These are phyloP conservation scores for Brachionus koreanus DNA, from an alignment of 1,140 invertebrate genomes.

Conservation along the genomic window DNA sequence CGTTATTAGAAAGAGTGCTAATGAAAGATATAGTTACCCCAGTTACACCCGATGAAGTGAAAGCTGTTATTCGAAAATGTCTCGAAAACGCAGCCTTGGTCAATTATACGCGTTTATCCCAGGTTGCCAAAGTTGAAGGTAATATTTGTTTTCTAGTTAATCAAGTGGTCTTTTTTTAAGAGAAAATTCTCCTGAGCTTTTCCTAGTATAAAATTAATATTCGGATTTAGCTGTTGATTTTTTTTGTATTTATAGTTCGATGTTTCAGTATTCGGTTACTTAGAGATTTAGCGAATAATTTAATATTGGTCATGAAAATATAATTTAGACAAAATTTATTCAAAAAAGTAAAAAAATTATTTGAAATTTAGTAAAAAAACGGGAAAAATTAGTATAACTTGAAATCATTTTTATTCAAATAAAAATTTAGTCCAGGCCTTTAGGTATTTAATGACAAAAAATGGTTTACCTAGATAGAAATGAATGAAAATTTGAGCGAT, in stretches of 20 bases:
- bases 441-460: too few species aligned
- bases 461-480: too few species aligned
- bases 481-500: too few species aligned
- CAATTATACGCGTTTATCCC: conserved; percentile 91
- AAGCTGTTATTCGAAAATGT: conserved; percentile 89
- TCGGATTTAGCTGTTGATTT: neutral
- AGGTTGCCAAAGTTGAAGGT: conserved; percentile 97
- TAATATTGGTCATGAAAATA: too few species aligned
- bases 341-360: too few species aligned
- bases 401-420: too few species aligned
- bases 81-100: conserved; percentile 94
- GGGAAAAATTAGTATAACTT: too few species aligned
- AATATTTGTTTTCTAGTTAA: conserved; percentile 45
- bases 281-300: neutral
- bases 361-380: too few species aligned
- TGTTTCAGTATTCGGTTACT: neutral
- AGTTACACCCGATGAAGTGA: conserved; percentile 91
- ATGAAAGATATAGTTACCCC: conserved; percentile 98
- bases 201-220: neutral
- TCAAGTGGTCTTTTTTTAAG: neutral
- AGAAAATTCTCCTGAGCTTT: conserved; percentile 32
- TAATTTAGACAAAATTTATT: too few species aligned
- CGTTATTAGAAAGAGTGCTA: conserved; percentile 87
- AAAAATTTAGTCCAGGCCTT: too few species aligned
- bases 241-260: neutral